Base-by-base conservation (phyloP, 2,797 vertebrate genomes). In the Cossypha polioptera region DNA sequence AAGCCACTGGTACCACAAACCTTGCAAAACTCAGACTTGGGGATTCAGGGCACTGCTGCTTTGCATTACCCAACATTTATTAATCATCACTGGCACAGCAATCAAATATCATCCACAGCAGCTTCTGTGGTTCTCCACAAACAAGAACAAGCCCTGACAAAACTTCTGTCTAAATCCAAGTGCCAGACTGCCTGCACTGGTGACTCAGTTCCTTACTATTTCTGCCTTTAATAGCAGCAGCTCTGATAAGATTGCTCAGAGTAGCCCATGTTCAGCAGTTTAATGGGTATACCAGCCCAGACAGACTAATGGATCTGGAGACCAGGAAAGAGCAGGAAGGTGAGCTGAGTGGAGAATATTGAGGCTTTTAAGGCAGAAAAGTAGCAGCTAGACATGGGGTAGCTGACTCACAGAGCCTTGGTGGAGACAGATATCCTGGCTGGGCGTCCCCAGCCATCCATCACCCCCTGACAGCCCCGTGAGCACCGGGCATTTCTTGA, bases 361-460 rank as follows among this genome's bases (percentile, higher is more conserved):
- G 58, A 87, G 69, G 93, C 87, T 94, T 92, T 94, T 43, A 94
- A 91, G 90, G 65, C 73, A 92, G 90, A 94, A 84, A 86, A 36
- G 67, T 15, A 75, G 28, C 79, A 91, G 53, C 38, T 59, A 89
- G 71, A 80, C 84, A 69, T 2, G 61, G 87, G 67, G 40, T 62
- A 84, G 87, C 84, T 88, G 94, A 80, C 92, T 94, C 78, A 36
- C 61, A 72, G 62, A 66, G 94, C 75, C 88, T 66, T 6, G 3
- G 12, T 91, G 95, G 95, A 94, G 94, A 86, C 91, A 96, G 91
- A 95, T 58, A 77, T 95, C 94, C 95, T 93, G 26, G 7, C 87
- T 72, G 87, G 47, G 59, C 3, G 3, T 72, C 68, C 79, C 67
- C 68, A 12, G 91, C 13, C 92, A 85, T 97, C 73, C 92, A 91